Evolutionary conservation across 2,888 invertebrate genomes (phyloP).

Genomic region (Silvanus unidentatus): DNA sequence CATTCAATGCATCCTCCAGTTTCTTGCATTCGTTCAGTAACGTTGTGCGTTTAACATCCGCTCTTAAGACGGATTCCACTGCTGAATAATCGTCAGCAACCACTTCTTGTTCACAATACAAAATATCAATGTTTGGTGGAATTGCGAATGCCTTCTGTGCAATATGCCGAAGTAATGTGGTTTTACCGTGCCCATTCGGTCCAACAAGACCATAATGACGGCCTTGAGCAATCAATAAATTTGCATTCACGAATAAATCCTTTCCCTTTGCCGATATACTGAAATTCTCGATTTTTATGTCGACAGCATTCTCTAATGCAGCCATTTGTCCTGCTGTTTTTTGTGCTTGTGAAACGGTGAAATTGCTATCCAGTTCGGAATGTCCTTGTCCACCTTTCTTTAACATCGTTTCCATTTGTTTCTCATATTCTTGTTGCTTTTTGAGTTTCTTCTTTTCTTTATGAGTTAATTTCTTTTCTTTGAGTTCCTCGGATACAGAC

Average conservation of each 20-base stretch:
- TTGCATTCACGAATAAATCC: conserved; percentile 94
- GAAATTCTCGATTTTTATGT: conserved; percentile 98
- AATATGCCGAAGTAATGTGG: conserved; percentile 90
- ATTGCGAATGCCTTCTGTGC: conserved; percentile 86
- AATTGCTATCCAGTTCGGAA: conserved; percentile 87
- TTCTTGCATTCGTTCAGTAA: conserved; percentile 78
- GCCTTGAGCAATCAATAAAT: conserved; percentile 85
- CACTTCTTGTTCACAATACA: conserved; percentile 98
- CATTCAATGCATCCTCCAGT: conserved; percentile 68
- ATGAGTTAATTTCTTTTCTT: conserved; percentile 75
- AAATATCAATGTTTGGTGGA: conserved; percentile 91
- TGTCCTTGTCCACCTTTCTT: conserved; percentile 86
- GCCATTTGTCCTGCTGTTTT: conserved; percentile 70
- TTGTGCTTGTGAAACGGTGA: conserved; percentile 86
- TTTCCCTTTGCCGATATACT: conserved; percentile 97
- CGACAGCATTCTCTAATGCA: conserved; percentile 86
- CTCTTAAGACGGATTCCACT: conserved; percentile 86
- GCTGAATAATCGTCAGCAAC: conserved; percentile 90
- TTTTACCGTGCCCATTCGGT: conserved; percentile 99
- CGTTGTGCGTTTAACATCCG: conserved; percentile 82
- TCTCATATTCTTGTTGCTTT: conserved; percentile 83
- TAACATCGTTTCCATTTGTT: conserved; percentile 76
- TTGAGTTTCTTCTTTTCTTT: conserved; percentile 90
- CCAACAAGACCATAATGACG: conserved; percentile 96
- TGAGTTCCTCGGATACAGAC: conserved; percentile 10